A percentile compares a stretch with the other conserved stretches of the same genome.
These are phyloP conservation scores for Macrotrachela quadricornifera DNA, from an alignment of 1,140 invertebrate species.

Conservation along the genomic window DNA sequence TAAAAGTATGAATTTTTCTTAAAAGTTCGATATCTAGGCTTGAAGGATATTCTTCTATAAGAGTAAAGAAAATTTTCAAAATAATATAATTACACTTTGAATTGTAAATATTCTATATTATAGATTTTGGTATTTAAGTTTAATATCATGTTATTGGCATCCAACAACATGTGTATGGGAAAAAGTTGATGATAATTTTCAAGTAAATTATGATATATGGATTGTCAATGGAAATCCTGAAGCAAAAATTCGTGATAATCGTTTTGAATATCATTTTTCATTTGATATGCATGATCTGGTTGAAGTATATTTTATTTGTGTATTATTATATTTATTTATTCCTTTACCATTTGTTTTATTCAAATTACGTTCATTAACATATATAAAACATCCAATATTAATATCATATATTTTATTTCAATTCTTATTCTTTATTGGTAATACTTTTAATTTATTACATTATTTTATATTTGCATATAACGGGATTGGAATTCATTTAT, in stretches of 20 bases:
- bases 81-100: neutral
- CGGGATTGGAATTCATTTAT: slow-evolving; percentile 54
- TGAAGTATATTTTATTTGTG: slow-evolving; percentile 70
- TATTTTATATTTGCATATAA: slow-evolving; percentile 66
- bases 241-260: slow-evolving; percentile 36
- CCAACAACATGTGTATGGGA: slow-evolving; percentile 36
- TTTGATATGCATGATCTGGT: slow-evolving; percentile 69
- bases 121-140: slow-evolving; percentile 83
- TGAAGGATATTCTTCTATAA: too few species aligned
- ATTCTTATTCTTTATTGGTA: neutral
- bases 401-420: neutral
- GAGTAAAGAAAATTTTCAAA: neutral
- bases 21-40: too few species aligned
- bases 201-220: slow-evolving; percentile 73
- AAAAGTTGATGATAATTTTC: slow-evolving; percentile 36
- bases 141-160: slow-evolving; percentile 66
- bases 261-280: slow-evolving; percentile 78
- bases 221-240: slow-evolving; percentile 81
- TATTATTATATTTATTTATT: slow-evolving; percentile 47
- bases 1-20: too few species aligned
- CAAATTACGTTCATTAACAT: neutral
- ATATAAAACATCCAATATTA: neutral
- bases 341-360: slow-evolving; percentile 38
- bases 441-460: slow-evolving; percentile 41
- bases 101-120: slow-evolving; percentile 1